Evolutionary conservation across 2,113 vertebrate species (phyloP).

Genomic region (Crypturellus undulatus): DNA sequence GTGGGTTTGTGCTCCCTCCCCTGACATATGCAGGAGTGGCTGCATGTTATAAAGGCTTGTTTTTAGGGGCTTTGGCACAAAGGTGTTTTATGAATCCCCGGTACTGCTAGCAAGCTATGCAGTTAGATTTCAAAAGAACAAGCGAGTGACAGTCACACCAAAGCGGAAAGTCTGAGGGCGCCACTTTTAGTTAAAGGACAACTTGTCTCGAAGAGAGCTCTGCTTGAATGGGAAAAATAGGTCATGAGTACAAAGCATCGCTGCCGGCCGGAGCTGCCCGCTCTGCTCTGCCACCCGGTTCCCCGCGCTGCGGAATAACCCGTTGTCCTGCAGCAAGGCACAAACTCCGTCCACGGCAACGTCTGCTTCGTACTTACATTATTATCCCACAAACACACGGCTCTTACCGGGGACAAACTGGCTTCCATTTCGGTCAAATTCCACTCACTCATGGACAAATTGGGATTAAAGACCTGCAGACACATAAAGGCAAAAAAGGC

Average conservation of each 20-base stretch:
- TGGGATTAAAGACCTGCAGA: constrained; percentile 85
- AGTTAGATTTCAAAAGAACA: not conserved
- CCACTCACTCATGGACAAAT: constrained; percentile 87
- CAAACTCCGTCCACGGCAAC: not conserved
- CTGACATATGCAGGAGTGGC: not conserved
- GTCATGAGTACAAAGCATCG: not conserved
- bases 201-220: not conserved
- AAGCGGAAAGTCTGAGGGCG: not conserved
- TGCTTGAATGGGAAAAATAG: not conserved
- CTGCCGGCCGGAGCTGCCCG: not conserved
- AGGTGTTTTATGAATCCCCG: not conserved
- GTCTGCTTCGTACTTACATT: not conserved
- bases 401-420: constrained; percentile 87
- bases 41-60: not conserved
- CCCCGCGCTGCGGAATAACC: not conserved
- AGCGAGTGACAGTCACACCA: not conserved
- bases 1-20: not conserved
- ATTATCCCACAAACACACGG: not conserved
- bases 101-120: not conserved
- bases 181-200: not conserved
- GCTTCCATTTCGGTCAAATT: constrained; percentile 88
- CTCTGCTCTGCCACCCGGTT: not conserved
- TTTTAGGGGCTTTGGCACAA: not conserved
- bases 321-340: not conserved
- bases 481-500: not conserved